Base-by-base conservation (phyloP, 1,140 invertebrate genomes). In the Tyrophagus putrescentiae region DNA sequence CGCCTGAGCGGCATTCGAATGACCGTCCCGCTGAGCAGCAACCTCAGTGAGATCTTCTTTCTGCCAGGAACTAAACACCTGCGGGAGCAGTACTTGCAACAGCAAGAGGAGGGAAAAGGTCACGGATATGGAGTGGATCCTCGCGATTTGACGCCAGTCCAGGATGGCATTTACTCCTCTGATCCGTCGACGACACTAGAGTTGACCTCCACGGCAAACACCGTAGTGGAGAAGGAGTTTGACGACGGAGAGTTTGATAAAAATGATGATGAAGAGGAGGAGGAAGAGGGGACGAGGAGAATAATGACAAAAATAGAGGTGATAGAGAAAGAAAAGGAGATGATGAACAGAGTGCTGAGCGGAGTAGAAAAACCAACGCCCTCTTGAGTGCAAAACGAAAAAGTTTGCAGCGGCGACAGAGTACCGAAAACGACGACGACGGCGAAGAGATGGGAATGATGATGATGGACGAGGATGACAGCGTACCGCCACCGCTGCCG, bases 321-420 rank as follows among this genome's bases (percentile, higher is more conserved):
- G 25, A 34, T 28, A 25, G n/a, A 36, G 18, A 50, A 23, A 32
- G 33, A n/a, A 13, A 13, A 13, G 13, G 39, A 6, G 48, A 16
- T 25, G 6, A 28, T 28, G 54, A 13, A 9, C 3, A 34, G 33
- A 44, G 27, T 36, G 23, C 31, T 31, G 28, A 33, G 50, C n/a
- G 62, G 53, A 1, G 64, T 62, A 2, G 66, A 67, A 52, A 50
- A 67, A 1, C 66, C 66, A 1, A 67, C 66, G 0, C 65, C 67
- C n/a, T 67, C 66, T 31, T 65, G 67, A 59, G 66, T 68, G 3
- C 66, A 64, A 9, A 66, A 68, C 60, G 67, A 68, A 58, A 67
- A 63, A 36, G 33, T 59, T 63, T 13, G 42, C 56, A 59, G 50
- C 33, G 29, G 18, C 11, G 2, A 18, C 21, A 28, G 4, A 9